Conservation (phyloP, 2,113 vertebrate species). For the Vireo altiloquus region DNA sequence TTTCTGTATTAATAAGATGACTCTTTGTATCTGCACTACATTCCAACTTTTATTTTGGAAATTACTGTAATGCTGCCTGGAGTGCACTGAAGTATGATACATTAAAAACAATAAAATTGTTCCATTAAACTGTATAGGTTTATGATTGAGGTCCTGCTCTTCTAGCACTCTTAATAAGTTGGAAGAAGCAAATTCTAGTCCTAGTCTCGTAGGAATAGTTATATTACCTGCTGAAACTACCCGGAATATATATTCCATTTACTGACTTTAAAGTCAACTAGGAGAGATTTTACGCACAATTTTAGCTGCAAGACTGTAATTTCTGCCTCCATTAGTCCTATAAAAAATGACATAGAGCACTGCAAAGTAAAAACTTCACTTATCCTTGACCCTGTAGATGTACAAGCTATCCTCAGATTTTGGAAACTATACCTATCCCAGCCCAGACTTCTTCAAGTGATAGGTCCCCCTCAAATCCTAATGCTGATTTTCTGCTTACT, state of each 20-base stretch:
- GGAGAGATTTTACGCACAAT: not conserved
- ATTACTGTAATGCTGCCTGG: not conserved
- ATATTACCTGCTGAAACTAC: not conserved
- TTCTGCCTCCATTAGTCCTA: not conserved
- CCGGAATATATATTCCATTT: not conserved
- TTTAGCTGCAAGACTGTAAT: not conserved
- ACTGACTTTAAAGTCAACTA: not conserved
- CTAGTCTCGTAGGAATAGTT: not conserved
- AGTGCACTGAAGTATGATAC: not conserved
- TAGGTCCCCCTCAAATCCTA: not conserved
- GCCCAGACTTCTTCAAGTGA: not conserved
- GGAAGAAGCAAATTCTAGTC: not conserved
- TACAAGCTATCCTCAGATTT: not conserved
- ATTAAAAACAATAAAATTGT: not conserved
- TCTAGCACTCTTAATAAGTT: not conserved
- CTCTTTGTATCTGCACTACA: not conserved
- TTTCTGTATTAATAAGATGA: not conserved
- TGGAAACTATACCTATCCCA: not conserved
- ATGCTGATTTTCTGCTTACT: not conserved
- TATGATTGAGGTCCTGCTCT: not conserved
- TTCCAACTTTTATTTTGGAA: not conserved
- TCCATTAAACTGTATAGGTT: not conserved
- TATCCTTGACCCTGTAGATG: not conserved
- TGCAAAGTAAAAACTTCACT: not conserved
- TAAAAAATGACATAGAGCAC: not conserved